Base-by-base conservation (phyloP, 1,140 invertebrate species). In the Tetragonula clypearis region DNA sequence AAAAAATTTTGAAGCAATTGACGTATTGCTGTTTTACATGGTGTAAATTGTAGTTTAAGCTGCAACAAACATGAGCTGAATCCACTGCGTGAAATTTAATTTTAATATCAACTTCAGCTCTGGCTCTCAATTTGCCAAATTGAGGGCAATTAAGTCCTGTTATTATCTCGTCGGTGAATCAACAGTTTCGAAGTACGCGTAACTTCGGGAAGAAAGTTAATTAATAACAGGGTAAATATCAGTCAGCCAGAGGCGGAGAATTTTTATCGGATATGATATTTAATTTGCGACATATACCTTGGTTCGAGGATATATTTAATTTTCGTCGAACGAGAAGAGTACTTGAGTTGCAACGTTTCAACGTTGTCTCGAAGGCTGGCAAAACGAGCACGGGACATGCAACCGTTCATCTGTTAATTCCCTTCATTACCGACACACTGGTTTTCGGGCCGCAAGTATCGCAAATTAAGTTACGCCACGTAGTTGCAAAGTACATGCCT, bases 391-490 rank as follows among this genome's bases (percentile, higher is more conserved):
- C 21, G 19, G 14, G 9, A 65, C n/a, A 73, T 26, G 56, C 26
- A 53, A 73, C 41, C 41, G 53, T 76, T 76, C 72, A 41, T 35
- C 49, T 17, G 80, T 84, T 79, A 82, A 86, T 72, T 77, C 69
- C 58, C 66, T 79, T 90, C 78, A 84, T 89, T 83, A 85, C 79
- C 30, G 76, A 68, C 84, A 81, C 77, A 55, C n/a, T 62, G 49
- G 66, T 80, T 82, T 88, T 85, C 73, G 66, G 72, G 66, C 23
- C 19, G 76, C 77, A 74, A 68, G 71, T 75, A 66, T 82, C 35
- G 66, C 55, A 68, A 78, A 78, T 79, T 84, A 82, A 90, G 84
- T 84, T 81, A 82, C 41, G 75, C 82, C 87, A 89, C 85, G 88
- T 87, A 87, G 78, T 82, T 87, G 71, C 58, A 55, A 89, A 87